phyloP scores from a whole-genome alignment of 2,888 invertebrate genomes.

The Mesorhabditis belari region DNA sequence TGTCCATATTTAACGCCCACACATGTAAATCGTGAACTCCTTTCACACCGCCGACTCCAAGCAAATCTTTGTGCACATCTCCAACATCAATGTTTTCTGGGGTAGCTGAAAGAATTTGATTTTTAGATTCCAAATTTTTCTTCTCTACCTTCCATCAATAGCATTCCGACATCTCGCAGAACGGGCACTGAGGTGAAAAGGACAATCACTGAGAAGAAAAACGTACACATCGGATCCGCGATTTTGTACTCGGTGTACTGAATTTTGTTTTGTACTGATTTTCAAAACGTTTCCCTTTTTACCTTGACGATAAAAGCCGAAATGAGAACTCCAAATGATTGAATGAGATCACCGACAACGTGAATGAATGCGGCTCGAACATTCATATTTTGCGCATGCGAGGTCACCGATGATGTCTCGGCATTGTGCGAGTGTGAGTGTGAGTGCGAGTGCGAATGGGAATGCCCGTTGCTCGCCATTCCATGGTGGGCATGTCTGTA shows the following conservation, averaged over 20 bases:
- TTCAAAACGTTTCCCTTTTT: neutral
- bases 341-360: conserved; percentile 88
- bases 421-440: conserved; percentile 20
- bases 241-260: conserved; percentile 65
- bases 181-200: conserved; percentile 46
- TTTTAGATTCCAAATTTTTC: too few species aligned
- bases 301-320: conserved; percentile 76
- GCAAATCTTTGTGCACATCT: conserved; percentile 76
- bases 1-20: conserved; percentile 93
- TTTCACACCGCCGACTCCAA: conserved; percentile 77
- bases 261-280: neutral
- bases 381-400: conserved; percentile 46
- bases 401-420: neutral
- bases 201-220: conserved; percentile 77
- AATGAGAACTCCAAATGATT: conserved; percentile 83
- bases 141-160: conserved; percentile 39
- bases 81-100: conserved; percentile 62
- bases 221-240: conserved; percentile 95
- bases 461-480: neutral
- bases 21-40: conserved; percentile 90
- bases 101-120: conserved; percentile 57
- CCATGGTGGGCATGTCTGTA: neutral
- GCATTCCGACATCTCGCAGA: conserved; percentile 39
- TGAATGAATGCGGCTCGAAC: conserved; percentile 93
- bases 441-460: conserved; percentile 5